A percentile compares a stretch with the other conserved stretches of the same genome.
These are phyloP conservation scores for Margarornis squamiger DNA, from an alignment of 2,797 vertebrate genomes.

Conservation along the genomic window DNA sequence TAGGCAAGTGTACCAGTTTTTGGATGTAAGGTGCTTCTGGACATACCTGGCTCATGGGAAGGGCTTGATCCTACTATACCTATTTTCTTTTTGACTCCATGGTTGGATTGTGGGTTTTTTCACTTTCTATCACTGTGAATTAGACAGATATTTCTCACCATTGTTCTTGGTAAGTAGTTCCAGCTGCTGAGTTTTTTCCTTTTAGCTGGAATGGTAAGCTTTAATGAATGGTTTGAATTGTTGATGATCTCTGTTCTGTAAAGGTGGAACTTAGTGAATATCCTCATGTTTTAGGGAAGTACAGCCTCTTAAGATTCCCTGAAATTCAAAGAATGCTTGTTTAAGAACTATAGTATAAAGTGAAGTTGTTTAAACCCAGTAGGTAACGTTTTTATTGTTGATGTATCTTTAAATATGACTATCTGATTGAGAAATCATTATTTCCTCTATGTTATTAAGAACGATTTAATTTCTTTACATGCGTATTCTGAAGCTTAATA, in stretches of 20 bases:
- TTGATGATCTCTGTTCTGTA: not conserved
- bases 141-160: not conserved
- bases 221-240: not conserved
- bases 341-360: not conserved
- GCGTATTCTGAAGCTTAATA: not conserved
- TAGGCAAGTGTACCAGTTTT: not conserved
- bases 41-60: not conserved
- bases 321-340: not conserved
- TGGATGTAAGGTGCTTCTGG: not conserved
- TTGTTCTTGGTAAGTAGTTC: constrained; percentile 5
- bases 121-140: not conserved
- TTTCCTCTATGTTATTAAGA: not conserved
- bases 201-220: not conserved
- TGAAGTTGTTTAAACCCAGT: not conserved
- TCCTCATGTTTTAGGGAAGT: not conserved
- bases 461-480: not conserved
- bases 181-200: not conserved
- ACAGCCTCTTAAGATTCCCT: not conserved
- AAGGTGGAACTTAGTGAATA: not conserved
- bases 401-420: not conserved
- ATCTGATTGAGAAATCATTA: not conserved
- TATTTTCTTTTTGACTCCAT: not conserved
- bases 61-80: not conserved
- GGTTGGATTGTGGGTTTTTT: accelerated
- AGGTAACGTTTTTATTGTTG: not conserved